Conservation (phyloP, 2,797 vertebrate genomes). For the Thunnus albacares region DNA sequence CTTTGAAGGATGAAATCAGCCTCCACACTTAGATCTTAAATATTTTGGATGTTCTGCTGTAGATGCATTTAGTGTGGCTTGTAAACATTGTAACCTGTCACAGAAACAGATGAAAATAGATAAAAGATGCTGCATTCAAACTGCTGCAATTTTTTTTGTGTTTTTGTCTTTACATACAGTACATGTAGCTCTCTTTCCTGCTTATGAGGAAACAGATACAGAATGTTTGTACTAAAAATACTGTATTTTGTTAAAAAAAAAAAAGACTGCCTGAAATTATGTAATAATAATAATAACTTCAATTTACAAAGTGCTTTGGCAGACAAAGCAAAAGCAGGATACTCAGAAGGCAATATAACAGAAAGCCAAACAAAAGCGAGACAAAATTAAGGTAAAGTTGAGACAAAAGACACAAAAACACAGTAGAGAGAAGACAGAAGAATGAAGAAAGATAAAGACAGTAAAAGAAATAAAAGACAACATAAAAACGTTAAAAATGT, state of each 20-base stretch:
- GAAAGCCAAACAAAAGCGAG: too few species aligned
- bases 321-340: too few species aligned
- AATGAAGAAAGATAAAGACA: too few species aligned
- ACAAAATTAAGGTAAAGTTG: too few species aligned
- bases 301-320: too few species aligned
- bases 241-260: not conserved
- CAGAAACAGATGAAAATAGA: not conserved
- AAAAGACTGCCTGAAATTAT: not conserved
- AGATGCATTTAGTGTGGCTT: constrained; percentile 1
- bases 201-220: not conserved
- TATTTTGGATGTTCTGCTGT: not conserved
- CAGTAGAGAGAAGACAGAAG: too few species aligned
- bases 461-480: too few species aligned
- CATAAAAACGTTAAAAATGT: too few species aligned
- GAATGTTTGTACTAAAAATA: not conserved
- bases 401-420: too few species aligned
- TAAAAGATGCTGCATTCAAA: not conserved
- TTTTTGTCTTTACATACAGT: not conserved
- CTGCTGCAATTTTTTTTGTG: not conserved
- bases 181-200: not conserved
- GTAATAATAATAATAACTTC: too few species aligned
- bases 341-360: too few species aligned
- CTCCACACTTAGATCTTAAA: constrained; percentile 4
- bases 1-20: not conserved
- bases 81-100: not conserved